Evolutionary conservation across 2,888 invertebrate species (phyloP).

Genomic region (Caenorhabditis sp.): DNA sequence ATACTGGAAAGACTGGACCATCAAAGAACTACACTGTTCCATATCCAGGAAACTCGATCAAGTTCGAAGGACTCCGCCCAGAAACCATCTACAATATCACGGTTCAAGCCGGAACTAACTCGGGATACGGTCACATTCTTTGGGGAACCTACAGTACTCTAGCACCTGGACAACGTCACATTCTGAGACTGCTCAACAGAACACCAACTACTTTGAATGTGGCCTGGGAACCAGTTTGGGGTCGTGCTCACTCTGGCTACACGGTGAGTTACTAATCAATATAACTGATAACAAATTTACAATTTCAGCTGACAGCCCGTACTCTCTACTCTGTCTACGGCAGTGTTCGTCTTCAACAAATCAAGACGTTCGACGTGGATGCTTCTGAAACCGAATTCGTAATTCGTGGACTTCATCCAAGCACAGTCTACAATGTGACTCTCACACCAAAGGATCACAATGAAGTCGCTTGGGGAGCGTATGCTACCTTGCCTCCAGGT

Average conservation of each 20-base stretch:
- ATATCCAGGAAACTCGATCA: slow-evolving; percentile 79
- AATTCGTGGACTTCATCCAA: slow-evolving; percentile 79
- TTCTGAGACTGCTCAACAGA: slow-evolving; percentile 80
- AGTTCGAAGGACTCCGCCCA: slow-evolving; percentile 80
- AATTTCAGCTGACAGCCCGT: slow-evolving; percentile 76
- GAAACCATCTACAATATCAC: slow-evolving; percentile 83
- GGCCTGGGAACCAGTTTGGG: slow-evolving; percentile 83
- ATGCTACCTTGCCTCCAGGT: slow-evolving; percentile 83
- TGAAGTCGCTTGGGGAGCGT: slow-evolving; percentile 82
- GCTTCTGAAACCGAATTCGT: slow-evolving; percentile 78
- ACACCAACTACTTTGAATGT: slow-evolving; percentile 83
- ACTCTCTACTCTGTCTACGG: slow-evolving; percentile 80
- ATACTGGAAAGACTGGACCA: slow-evolving; percentile 74
- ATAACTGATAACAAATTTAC: not conserved
- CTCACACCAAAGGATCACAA: slow-evolving; percentile 77
- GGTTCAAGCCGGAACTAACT: slow-evolving; percentile 83
- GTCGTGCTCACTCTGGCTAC: slow-evolving; percentile 79
- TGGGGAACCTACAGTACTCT: slow-evolving; percentile 83
- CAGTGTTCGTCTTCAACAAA: slow-evolving; percentile 73
- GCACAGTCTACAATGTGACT: slow-evolving; percentile 83
- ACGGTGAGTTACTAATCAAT: slow-evolving; percentile 33
- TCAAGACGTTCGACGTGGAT: slow-evolving; percentile 78
- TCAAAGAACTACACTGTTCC: slow-evolving; percentile 82
- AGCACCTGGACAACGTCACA: slow-evolving; percentile 80
- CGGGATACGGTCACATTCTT: slow-evolving; percentile 81